phyloP scores from a whole-genome alignment of 2,888 invertebrate species.

The Microdon myrmicae region DNA sequence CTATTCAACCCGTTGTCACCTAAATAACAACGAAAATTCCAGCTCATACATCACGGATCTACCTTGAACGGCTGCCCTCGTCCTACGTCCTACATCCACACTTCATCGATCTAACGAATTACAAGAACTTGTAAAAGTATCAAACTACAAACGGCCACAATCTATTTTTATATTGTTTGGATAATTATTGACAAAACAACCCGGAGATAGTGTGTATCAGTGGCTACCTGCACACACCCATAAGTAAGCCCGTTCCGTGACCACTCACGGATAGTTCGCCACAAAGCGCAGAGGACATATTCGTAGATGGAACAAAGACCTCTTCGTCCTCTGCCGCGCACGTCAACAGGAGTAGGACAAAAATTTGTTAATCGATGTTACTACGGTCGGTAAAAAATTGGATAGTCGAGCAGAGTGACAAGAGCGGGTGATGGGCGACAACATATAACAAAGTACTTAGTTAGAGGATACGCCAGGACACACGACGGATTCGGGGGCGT shows the following conservation, averaged over 20 bases:
- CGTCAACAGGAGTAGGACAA: slow-evolving; percentile 41
- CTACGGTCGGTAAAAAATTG: slow-evolving; percentile 34
- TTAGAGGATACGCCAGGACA: too few species aligned
- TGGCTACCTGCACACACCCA: slow-evolving; percentile 11
- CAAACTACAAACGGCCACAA: slow-evolving; percentile 43
- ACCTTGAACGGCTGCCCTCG: slow-evolving; percentile 45
- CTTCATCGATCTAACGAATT: slow-evolving; percentile 50
- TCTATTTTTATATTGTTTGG: slow-evolving; percentile 51
- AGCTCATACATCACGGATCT: too few species aligned
- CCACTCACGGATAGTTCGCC: slow-evolving; percentile 49
- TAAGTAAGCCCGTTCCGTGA: slow-evolving; percentile 26
- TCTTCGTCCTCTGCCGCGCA: slow-evolving; percentile 9
- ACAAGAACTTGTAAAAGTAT: slow-evolving; percentile 18
- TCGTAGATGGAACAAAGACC: slow-evolving; percentile 26
- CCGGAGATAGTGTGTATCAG: slow-evolving; percentile 16
- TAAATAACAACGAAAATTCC: too few species aligned
- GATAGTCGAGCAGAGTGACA: slow-evolving; percentile 16
- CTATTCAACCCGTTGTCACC: too few species aligned
- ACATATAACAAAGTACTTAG: too few species aligned
- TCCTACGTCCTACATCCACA: background rate
- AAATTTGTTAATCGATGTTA: slow-evolving; percentile 50
- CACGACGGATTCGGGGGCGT: too few species aligned
- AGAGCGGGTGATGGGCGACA: background rate
- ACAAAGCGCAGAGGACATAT: slow-evolving; percentile 44
- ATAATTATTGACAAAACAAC: slow-evolving; percentile 51